Evolutionary conservation across 2,888 invertebrate genomes (phyloP).

Genomic region (Selenia dentaria): DNA sequence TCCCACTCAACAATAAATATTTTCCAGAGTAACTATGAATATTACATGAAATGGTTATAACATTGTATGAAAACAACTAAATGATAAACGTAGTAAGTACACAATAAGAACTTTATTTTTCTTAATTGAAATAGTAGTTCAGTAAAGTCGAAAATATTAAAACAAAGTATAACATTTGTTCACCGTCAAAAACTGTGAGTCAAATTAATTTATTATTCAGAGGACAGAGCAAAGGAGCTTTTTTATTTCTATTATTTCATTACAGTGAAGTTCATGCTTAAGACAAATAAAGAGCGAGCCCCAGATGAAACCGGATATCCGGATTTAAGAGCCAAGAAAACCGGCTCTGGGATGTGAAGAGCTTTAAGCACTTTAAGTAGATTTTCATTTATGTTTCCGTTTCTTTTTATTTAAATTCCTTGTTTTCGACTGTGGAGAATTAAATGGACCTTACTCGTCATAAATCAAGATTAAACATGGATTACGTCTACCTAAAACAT

Average conservation of each 20-base stretch:
- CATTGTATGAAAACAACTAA: conserved; percentile 14
- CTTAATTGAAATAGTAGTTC: too few species aligned
- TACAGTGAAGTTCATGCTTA: conserved; percentile 45
- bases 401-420: conserved; percentile 33
- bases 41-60: conserved; percentile 15
- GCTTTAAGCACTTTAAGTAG: conserved; percentile 52
- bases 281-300: conserved; percentile 52
- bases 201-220: conserved; percentile 18
- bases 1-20: too few species aligned
- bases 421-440: conserved; percentile 18
- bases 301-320: conserved; percentile 63
- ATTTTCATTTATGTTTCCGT: conserved; percentile 49
- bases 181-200: too few species aligned
- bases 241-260: conserved; percentile 24
- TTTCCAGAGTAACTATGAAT: conserved; percentile 14
- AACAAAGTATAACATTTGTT: background rate
- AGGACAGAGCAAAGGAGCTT: conserved; percentile 14
- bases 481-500: background rate
- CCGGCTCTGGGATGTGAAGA: conserved; percentile 50
- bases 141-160: background rate
- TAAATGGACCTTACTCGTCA: conserved; percentile 5
- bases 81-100: conserved; percentile 3
- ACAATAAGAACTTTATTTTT: background rate
- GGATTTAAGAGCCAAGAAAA: conserved; percentile 63
- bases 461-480: conserved; percentile 1